These are phyloP conservation scores for Stenopsyche tienmushanensis DNA, from an alignment of 1,140 invertebrate genomes.

Conservation along the genomic window DNA sequence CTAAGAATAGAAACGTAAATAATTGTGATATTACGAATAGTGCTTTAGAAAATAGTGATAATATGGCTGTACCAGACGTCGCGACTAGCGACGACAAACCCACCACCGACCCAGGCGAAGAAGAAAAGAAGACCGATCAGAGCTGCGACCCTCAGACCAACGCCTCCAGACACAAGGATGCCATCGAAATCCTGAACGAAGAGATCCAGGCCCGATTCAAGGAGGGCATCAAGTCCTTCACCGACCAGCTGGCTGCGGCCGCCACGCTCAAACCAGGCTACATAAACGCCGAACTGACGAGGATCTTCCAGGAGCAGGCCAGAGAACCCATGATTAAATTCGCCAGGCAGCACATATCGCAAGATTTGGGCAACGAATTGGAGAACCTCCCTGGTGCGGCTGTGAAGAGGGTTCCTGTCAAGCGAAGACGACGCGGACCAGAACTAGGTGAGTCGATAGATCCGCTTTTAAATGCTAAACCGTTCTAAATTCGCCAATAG, in stretches of 20 bases:
- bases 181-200: slow-evolving; percentile 39
- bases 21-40: slow-evolving; percentile 40
- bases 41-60: slow-evolving; percentile 34
- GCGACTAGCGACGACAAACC: not conserved
- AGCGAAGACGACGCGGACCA: slow-evolving; percentile 50
- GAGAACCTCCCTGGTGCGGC: slow-evolving; percentile 52
- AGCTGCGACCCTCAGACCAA: not conserved
- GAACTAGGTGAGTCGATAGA: slow-evolving; percentile 54
- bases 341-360: slow-evolving; percentile 44
- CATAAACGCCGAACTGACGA: slow-evolving; percentile 37
- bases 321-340: slow-evolving; percentile 43
- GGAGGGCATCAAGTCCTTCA: slow-evolving; percentile 39
- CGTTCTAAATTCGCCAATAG: no score
- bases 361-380: slow-evolving; percentile 56
- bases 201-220: slow-evolving; percentile 40
- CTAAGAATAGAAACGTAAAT: slow-evolving; percentile 33
- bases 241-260: slow-evolving; percentile 36
- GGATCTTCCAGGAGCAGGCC: slow-evolving; percentile 42
- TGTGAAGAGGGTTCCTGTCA: slow-evolving; percentile 51
- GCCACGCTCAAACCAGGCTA: slow-evolving; percentile 37
- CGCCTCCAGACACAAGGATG: slow-evolving; percentile 28
- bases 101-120: not conserved
- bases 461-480: no score
- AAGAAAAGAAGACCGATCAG: not conserved
- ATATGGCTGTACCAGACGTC: not conserved